These are phyloP conservation scores for Ginglymostoma cirratum DNA, from an alignment of 2,113 vertebrate genomes.

Conservation along the genomic window DNA sequence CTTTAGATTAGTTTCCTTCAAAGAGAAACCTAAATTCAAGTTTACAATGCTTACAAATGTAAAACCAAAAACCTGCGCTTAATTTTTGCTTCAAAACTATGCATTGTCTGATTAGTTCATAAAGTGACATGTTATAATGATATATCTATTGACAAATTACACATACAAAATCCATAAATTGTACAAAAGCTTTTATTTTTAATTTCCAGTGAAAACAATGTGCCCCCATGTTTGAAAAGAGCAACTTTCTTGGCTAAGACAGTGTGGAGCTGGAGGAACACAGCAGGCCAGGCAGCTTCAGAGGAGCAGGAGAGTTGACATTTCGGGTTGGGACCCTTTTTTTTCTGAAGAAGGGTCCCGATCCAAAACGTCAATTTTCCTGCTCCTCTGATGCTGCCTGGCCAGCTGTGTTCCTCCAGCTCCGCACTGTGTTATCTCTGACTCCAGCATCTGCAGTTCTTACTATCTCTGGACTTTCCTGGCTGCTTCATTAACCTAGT, in stretches of 20 bases:
- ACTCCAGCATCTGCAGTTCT: no score
- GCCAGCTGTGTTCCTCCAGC: no score
- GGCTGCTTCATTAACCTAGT: neutral
- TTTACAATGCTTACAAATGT: neutral
- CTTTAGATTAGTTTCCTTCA: neutral
- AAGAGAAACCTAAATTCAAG: neutral
- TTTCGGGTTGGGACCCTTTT: no score
- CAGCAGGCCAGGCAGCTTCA: no score
- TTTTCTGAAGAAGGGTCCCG: no score
- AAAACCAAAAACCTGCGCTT: neutral
- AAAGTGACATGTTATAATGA: neutral
- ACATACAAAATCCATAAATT: neutral
- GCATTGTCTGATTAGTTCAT: neutral
- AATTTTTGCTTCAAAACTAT: neutral
- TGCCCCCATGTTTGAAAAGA: neutral
- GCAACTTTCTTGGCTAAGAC: neutral
- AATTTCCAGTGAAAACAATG: neutral
- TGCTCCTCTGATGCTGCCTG: no score
- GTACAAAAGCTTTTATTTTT: neutral
- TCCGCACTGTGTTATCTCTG: no score
- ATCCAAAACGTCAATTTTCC: no score
- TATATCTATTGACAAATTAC: neutral
- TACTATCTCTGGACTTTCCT: no score
- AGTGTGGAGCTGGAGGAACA: no score
- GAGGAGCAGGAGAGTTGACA: no score